Conservation (phyloP, 2,113 vertebrate genomes). For the Oreocharis arfaki region DNA sequence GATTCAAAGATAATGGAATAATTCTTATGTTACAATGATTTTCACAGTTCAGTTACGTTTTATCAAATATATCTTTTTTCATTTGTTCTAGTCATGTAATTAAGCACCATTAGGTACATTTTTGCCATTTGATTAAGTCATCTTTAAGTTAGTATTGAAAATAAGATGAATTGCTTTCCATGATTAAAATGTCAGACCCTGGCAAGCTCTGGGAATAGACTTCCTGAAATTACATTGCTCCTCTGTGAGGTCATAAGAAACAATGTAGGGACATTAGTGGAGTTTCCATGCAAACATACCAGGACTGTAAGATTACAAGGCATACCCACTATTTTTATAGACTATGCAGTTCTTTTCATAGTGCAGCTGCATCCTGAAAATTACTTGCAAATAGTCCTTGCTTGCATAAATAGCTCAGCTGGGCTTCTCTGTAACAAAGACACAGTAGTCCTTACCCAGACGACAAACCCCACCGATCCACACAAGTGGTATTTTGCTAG, state of each 20-base stretch:
- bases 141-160: constrained; percentile 54
- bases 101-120: constrained; percentile 59
- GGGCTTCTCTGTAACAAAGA: background rate
- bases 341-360: background rate
- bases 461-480: background rate
- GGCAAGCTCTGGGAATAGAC: constrained; percentile 36
- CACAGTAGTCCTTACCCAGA: background rate
- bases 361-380: background rate
- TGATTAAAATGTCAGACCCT: constrained; percentile 38
- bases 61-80: constrained; percentile 28
- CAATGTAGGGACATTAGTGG: background rate
- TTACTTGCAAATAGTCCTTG: background rate
- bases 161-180: constrained; percentile 48
- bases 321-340: constrained; percentile 28
- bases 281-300: constrained; percentile 55
- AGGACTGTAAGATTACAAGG: constrained; percentile 41
- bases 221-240: constrained; percentile 23
- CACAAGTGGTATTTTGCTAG: background rate
- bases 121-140: constrained; percentile 61
- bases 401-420: background rate
- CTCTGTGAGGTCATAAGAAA: constrained; percentile 28
- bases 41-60: constrained; percentile 49
- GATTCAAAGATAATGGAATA: background rate
- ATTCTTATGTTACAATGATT: background rate
- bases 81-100: constrained; percentile 48